Percentiles rank a stretch among this genome's conserved stretches.
Conservation (phyloP, 1,140 invertebrate genomes). For the Pteromalus puparum region DNA sequence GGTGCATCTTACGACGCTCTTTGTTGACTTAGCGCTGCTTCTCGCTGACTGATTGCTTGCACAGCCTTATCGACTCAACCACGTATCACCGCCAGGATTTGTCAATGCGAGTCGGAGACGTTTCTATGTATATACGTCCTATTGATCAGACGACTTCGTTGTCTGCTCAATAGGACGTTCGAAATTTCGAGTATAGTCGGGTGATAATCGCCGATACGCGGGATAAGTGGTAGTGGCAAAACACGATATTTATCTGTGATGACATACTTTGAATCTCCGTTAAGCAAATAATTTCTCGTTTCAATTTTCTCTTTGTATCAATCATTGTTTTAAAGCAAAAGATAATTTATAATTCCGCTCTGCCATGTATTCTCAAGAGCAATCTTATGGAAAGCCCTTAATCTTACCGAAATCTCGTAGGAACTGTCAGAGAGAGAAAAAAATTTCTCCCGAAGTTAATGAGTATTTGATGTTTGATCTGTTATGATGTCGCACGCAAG, state of each 20-base stretch:
- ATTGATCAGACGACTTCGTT: not conserved
- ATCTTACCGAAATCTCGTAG: not conserved
- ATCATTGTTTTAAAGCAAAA: no score
- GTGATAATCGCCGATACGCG: not conserved
- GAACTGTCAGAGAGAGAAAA: not conserved
- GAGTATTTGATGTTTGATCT: slow-evolving; percentile 18
- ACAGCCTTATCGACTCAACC: slow-evolving; percentile 37
- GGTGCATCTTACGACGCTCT: not conserved
- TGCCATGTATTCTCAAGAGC: not conserved
- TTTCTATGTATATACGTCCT: not conserved
- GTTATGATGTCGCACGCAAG: not conserved
- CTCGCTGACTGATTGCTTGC: slow-evolving; percentile 34
- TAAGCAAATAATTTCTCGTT: no score
- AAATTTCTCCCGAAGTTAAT: not conserved
- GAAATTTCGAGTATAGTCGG: not conserved
- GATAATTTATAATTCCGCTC: not conserved
- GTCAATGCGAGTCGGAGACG: not conserved
- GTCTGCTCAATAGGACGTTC: not conserved
- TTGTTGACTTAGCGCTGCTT: slow-evolving; percentile 18
- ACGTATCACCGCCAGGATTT: not conserved
- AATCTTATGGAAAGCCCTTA: not conserved
- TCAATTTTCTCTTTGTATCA: no score
- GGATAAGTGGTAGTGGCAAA: no score
- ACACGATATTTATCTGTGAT: no score
- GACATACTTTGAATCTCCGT: no score